Percentiles rank a stretch among this genome's conserved stretches.
Evolutionary conservation across 2,113 vertebrate genomes (phyloP).

Genomic region (Vulpes vulpes): DNA sequence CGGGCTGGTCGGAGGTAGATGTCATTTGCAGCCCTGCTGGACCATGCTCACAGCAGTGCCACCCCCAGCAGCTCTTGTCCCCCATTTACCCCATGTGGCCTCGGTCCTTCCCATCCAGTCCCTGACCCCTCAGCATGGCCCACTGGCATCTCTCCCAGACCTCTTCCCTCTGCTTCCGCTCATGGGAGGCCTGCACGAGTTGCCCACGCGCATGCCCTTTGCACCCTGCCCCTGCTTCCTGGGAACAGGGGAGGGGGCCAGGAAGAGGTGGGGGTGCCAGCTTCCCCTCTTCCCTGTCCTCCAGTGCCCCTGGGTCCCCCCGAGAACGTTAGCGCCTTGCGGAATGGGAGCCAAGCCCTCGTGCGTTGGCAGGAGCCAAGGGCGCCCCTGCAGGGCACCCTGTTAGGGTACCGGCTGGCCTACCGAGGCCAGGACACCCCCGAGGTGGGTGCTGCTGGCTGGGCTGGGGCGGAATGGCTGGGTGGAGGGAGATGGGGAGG

Average conservation of each 20-base stretch:
- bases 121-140: not conserved
- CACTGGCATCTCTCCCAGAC: not conserved
- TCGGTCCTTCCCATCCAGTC: not conserved
- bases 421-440: constrained; percentile 86
- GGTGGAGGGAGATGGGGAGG: not conserved
- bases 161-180: not conserved
- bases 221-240: constrained; percentile 27
- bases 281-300: constrained; percentile 72
- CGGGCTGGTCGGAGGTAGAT: not conserved
- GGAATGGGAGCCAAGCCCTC: constrained; percentile 90
- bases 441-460: constrained; percentile 79
- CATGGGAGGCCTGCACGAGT: not conserved
- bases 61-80: not conserved
- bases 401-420: constrained; percentile 92
- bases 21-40: rapidly evolving
- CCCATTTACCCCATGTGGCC: not conserved
- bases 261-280: constrained; percentile 58
- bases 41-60: not conserved
- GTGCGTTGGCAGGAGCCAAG: constrained; percentile 89
- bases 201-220: not conserved
- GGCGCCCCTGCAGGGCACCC: constrained; percentile 89
- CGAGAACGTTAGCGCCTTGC: constrained; percentile 87
- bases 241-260: constrained; percentile 50
- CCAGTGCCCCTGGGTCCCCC: constrained; percentile 92
- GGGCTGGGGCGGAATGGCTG: not conserved